Base-by-base conservation (phyloP, 2,113 vertebrate species). In the Dicaeum eximium region DNA sequence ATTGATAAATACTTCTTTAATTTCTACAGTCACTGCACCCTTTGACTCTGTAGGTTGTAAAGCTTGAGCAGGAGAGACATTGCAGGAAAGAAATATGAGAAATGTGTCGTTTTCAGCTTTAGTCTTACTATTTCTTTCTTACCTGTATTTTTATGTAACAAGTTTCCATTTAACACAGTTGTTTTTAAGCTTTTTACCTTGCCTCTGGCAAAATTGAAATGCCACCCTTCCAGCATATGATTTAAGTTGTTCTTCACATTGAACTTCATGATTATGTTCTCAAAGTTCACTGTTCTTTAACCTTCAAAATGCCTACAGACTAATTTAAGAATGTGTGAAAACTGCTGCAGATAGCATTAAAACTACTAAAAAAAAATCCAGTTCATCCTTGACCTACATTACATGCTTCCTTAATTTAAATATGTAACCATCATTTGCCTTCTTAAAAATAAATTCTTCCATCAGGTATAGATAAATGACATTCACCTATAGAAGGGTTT, bases 261-360 rank as follows among this genome's bases (percentile, higher is more conserved):
- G 85, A 86, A 80, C 57, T 95, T 90, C 54, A 35, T 78, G 10
- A 60, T 70, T 74, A 53, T 40, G 15, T 95, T 94, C 90, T 92
- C 65, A 48, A 88, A 94, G 88, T 92, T 92, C 53, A 66, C 60
- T 90, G 81, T 70, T 93, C 72, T 88, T 94, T 92, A 93, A 95
- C 80, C 70, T 89, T 92, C 73, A 79, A 1, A 93, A 73, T 90
- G 35, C 65, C 51, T 58, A 30, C 51, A 60, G 64, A 94, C 38
- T 74, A 71, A 86, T 87, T 82, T 73, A 86, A 77, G 74, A 62
- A 88, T 42, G 31, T 84, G 40, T 86, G 69, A 94, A 93, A 96
- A 86, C 44, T 84, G 60, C 85, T 86, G 73, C 27, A 95, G 40
- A 64, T 69, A 94, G 47, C 38, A 80, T 84, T 93, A 86, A 88